phyloP scores from a whole-genome alignment of 1,140 invertebrate genomes.

The Micrasema longulum region DNA sequence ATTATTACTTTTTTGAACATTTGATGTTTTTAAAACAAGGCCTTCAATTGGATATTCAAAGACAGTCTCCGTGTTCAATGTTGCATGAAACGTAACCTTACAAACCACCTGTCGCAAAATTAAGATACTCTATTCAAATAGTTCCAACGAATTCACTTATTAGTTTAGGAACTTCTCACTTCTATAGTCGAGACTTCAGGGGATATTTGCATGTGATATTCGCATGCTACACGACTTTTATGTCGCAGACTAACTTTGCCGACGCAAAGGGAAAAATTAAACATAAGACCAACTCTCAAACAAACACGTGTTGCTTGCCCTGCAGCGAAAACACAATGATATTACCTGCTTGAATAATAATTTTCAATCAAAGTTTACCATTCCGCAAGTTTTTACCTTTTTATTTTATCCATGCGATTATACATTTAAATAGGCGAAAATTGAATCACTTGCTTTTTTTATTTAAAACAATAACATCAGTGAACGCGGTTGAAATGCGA shows the following conservation, averaged over 20 bases:
- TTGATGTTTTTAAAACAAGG: too few species aligned
- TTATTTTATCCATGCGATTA: too few species aligned
- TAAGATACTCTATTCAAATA: constrained; percentile 18
- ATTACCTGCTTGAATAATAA: too few species aligned
- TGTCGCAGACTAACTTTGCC: background rate
- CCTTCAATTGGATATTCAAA: too few species aligned
- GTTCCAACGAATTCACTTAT: constrained; percentile 23
- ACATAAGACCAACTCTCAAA: background rate
- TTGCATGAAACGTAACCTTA: background rate
- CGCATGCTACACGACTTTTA: background rate
- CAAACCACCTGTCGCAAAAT: constrained; percentile 26
- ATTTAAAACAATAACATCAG: too few species aligned
- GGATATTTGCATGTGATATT: constrained; percentile 31
- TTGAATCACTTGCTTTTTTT: too few species aligned
- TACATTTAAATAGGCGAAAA: too few species aligned
- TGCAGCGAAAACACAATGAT: background rate
- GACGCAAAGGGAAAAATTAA: constrained; percentile 3
- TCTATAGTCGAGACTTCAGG: background rate
- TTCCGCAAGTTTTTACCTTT: too few species aligned
- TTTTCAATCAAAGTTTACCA: too few species aligned
- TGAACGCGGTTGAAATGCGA: too few species aligned
- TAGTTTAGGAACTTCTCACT: constrained; percentile 1
- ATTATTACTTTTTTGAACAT: too few species aligned
- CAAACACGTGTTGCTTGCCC: constrained; percentile 22
- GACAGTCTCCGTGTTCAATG: too few species aligned